phyloP scores from a whole-genome alignment of 2,113 vertebrate genomes.

The Cercocebus atys region DNA sequence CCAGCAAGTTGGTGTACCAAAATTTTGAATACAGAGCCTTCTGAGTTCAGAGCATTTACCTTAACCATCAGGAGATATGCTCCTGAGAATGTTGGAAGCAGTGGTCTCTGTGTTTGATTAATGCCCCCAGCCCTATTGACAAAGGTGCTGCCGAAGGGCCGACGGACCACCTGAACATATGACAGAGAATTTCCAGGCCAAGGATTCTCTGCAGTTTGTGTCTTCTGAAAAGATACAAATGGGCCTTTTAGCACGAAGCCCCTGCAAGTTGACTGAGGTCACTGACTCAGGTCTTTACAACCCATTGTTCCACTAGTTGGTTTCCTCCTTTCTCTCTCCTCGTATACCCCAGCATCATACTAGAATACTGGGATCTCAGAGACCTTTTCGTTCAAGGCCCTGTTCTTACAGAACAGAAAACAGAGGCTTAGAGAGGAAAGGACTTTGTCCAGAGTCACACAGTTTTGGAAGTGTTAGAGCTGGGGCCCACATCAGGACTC shows the following conservation, averaged over 20 bases:
- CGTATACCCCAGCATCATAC: background rate
- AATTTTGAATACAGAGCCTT: background rate
- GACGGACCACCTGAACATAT: background rate
- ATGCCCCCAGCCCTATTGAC: background rate
- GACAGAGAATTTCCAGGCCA: background rate
- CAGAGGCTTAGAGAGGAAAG: background rate
- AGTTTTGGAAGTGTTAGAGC: background rate
- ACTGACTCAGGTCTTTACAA: background rate
- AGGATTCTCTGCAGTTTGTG: background rate
- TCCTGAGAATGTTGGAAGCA: background rate
- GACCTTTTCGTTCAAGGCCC: background rate
- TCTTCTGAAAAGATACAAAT: conserved; percentile 17
- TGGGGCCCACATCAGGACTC: background rate
- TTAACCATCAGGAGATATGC: background rate
- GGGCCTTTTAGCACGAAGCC: background rate
- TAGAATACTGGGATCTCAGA: background rate
- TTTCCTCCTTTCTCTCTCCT: background rate
- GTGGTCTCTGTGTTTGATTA: background rate
- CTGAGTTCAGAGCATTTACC: background rate
- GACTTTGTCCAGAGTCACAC: background rate
- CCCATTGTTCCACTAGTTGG: background rate
- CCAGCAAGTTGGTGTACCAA: background rate
- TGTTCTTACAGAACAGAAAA: background rate
- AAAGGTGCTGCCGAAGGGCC: background rate
- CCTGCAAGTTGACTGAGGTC: background rate